phyloP scores from a whole-genome alignment of 2,888 invertebrate species.

The Cheilosia urbana region DNA sequence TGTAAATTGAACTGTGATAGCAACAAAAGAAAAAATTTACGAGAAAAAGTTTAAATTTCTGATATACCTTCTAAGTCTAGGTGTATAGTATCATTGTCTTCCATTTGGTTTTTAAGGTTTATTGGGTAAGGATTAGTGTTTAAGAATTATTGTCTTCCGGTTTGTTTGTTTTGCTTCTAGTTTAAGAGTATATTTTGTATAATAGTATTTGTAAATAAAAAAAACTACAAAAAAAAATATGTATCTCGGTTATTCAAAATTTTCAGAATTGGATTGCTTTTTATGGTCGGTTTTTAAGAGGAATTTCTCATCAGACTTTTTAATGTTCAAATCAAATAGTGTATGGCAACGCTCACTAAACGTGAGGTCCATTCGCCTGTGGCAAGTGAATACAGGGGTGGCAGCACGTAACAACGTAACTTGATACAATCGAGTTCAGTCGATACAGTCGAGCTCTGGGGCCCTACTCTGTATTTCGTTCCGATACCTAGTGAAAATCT shows the following conservation, averaged over 20 bases:
- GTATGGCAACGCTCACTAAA: too few species aligned
- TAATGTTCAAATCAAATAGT: background rate
- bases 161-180: constrained; percentile 78
- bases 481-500: too few species aligned
- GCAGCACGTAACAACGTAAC: too few species aligned
- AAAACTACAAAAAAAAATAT: constrained; percentile 43
- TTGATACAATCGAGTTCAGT: too few species aligned
- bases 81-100: constrained; percentile 69
- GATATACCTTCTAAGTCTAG: constrained; percentile 1
- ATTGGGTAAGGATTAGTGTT: constrained; percentile 68
- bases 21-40: constrained; percentile 50
- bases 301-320: background rate
- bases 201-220: constrained; percentile 66
- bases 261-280: background rate
- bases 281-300: background rate
- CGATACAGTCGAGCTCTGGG: too few species aligned
- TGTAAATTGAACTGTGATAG: constrained; percentile 70
- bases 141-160: constrained; percentile 79
- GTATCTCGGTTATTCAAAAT: background rate
- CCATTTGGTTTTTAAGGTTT: constrained; percentile 66
- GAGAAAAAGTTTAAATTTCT: constrained; percentile 8
- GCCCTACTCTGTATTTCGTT: too few species aligned
- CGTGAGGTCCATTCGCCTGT: too few species aligned
- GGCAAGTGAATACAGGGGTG: too few species aligned
- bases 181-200: constrained; percentile 50